Evolutionary conservation across 2,797 vertebrate genomes (phyloP).

Genomic region (Mareca penelope): DNA sequence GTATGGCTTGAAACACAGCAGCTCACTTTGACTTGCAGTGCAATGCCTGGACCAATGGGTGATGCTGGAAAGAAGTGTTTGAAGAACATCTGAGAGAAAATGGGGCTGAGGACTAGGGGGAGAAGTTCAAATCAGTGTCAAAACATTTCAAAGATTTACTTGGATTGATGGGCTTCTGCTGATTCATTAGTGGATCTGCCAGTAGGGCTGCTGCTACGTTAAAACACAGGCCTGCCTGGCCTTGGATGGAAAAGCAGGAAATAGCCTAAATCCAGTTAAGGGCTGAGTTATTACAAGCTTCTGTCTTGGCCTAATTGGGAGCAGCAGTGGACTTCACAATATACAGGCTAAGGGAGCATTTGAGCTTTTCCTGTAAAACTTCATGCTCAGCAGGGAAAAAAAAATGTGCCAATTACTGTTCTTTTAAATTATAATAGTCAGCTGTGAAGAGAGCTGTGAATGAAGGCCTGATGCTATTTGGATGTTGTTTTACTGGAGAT

Average conservation of each 20-base stretch:
- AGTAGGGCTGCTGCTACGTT: not conserved
- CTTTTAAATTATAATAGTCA: not conserved
- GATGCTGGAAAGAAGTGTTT: not conserved
- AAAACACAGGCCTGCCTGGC: not conserved
- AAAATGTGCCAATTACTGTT: not conserved
- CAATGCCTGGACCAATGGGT: not conserved
- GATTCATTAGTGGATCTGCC: not conserved
- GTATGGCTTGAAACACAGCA: not conserved
- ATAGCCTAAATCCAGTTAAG: not conserved
- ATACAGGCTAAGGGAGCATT: not conserved
- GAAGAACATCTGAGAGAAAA: not conserved
- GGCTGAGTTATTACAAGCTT: not conserved
- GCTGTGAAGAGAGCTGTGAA: not conserved
- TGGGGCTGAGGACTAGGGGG: not conserved
- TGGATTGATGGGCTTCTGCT: not conserved
- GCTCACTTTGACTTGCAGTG: not conserved
- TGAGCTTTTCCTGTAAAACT: not conserved
- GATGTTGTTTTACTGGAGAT: not conserved
- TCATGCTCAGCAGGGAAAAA: not conserved
- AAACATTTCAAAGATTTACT: not conserved
- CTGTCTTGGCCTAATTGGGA: slow-evolving; percentile 4
- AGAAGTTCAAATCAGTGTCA: not conserved
- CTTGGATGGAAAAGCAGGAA: not conserved
- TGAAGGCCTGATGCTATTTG: not conserved
- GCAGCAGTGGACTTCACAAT: not conserved